A percentile compares a stretch with the other conserved stretches of the same genome.
Conservation (phyloP, 2,888 invertebrate species). For the Encarsia formosa region DNA sequence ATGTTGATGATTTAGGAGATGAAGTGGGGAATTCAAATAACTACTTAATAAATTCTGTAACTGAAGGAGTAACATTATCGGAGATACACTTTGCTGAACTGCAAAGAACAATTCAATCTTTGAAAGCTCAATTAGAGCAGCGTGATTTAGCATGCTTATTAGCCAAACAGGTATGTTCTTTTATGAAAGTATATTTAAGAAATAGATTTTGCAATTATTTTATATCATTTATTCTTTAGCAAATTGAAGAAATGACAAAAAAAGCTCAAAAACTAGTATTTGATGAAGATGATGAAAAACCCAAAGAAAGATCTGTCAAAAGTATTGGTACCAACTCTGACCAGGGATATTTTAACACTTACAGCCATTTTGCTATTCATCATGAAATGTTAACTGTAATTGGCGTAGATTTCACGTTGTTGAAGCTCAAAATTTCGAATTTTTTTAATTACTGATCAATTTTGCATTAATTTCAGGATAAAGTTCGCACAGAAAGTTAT, state of each 20-base stretch:
- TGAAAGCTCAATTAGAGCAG: conserved; percentile 59
- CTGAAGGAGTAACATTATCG: conserved; percentile 60
- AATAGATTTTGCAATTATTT: too few species aligned
- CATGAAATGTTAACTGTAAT: conserved; percentile 85
- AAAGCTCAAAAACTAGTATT: conserved; percentile 44
- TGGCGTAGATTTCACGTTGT: conserved; percentile 21
- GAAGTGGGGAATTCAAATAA: conserved; percentile 37
- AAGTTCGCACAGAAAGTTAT: conserved; percentile 82
- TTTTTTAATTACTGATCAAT: conserved; percentile 11
- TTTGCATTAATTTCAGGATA: conserved; percentile 57
- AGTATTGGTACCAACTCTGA: conserved; percentile 63
- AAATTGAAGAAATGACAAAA: conserved; percentile 47
- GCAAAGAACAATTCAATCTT: conserved; percentile 58
- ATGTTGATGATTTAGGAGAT: conserved; percentile 40
- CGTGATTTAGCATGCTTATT: conserved; percentile 41
- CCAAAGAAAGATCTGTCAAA: conserved; percentile 39
- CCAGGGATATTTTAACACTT: conserved; percentile 75
- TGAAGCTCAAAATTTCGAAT: neutral
- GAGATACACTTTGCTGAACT: conserved; percentile 61
- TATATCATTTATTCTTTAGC: conserved; percentile 32
- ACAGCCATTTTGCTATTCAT: conserved; percentile 89
- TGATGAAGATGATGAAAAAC: conserved; percentile 36
- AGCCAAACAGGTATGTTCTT: conserved; percentile 42
- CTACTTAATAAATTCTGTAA: conserved; percentile 61
- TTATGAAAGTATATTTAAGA: neutral